Evolutionary conservation across 2,113 vertebrate genomes (phyloP), one percentile per base, ranked within the genome.

Genomic region (Melanostigma gelatinosum): DNA sequence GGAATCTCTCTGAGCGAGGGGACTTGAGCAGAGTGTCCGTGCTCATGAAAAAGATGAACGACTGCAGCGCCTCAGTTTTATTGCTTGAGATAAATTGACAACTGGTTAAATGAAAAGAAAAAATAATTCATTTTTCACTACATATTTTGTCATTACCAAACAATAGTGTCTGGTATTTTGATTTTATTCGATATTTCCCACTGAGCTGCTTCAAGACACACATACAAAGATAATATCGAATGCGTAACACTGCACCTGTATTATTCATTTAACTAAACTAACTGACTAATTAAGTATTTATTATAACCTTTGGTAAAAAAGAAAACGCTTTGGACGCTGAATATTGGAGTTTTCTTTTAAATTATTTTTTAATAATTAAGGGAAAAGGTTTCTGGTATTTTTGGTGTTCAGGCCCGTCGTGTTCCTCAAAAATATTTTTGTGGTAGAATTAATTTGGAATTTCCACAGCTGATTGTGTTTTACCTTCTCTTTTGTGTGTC

Each of bases 1-100:
- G 90, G 86, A 88, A 85, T 85, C 84, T 77, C 75, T 84, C 67
- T 71, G 83, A 85, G 80, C 66, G 63, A 8, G 73, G 75, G 86
- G 84, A 86, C 85, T 75, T 80, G 73, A 86, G 85, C 60, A 32
- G 29, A 57, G 52, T 65, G 69, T 80, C 78, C 11, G 50, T 27
- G 72, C 2, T 62, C 64, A 24, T 66, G 69, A 55, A 50, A 60
- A 60, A 82, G 34, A 77, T 57, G 57, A 70, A 83, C 61, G 29
- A 38, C 75, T 48, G 46, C 63, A 55, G 62, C 66, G 15, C 42
- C 3, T 11, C 68, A 13, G n/a, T 62, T 77, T 76, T 61, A 34
- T 10, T 27, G 18, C 77, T 77, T 68, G 32, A 65, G 71, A 86
- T 88, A 70, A 62, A 76, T 7, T 48, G 34, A 52, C 48, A 61